Conservation (phyloP, 2,797 vertebrate genomes). For the Sciurus vulgaris region DNA sequence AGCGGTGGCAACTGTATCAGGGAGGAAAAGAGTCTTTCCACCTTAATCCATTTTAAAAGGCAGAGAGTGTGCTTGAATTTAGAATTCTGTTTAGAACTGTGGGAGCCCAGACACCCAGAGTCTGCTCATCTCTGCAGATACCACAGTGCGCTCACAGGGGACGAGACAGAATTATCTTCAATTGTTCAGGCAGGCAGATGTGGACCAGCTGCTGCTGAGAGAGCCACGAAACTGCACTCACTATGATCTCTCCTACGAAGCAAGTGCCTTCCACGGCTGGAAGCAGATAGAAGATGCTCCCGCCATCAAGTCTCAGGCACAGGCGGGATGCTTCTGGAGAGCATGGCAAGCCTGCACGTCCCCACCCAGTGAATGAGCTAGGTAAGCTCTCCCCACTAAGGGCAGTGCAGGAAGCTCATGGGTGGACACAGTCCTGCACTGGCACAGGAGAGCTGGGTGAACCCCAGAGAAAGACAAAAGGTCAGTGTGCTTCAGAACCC, state of each 20-base stretch:
- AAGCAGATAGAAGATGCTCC: no score
- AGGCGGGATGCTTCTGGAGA: neutral
- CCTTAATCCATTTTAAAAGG: neutral
- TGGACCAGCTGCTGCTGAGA: neutral
- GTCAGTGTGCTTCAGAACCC: no score
- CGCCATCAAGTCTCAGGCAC: neutral
- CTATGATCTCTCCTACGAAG: rapidly evolving
- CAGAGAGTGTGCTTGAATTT: neutral
- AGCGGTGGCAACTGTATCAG: neutral
- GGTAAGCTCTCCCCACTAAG: neutral
- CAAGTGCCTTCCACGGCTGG: neutral
- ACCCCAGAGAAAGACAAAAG: neutral
- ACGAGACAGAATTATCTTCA: no score
- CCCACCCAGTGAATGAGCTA: no score
- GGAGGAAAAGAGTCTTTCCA: neutral
- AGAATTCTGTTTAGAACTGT: neutral
- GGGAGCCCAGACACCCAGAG: no score
- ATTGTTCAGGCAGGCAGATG: rapidly evolving
- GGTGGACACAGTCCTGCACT: rapidly evolving
- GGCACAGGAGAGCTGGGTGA: no score
- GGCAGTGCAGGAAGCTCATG: neutral
- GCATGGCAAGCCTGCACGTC: neutral
- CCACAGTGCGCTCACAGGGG: neutral
- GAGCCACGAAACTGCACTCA: neutral
- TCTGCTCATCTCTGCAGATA: neutral